Evolutionary conservation across 2,113 vertebrate species (phyloP).

Genomic region (Eptatretus burgeri): DNA sequence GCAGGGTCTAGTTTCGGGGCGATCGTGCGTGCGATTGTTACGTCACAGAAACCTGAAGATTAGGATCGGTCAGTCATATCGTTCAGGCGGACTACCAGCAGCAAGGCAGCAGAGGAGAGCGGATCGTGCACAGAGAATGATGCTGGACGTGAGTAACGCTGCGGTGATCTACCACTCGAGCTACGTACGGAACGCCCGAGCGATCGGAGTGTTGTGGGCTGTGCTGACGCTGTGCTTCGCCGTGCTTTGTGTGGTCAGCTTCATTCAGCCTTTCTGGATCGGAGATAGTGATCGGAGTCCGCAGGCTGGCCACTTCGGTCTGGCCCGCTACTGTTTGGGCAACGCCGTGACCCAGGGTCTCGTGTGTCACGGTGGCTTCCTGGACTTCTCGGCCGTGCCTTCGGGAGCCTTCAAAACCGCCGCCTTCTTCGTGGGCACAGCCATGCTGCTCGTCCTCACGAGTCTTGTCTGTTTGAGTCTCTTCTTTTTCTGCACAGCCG

Average conservation of each 20-base stretch:
- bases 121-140: slow-evolving; percentile 18
- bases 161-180: slow-evolving; percentile 82
- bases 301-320: slow-evolving; percentile 70
- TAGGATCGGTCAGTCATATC: no score
- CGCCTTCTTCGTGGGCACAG: slow-evolving; percentile 84
- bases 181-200: slow-evolving; percentile 61
- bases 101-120: no score
- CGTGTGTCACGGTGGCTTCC: slow-evolving; percentile 56
- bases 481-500: slow-evolving; percentile 84
- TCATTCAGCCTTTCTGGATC: slow-evolving; percentile 93
- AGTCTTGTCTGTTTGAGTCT: slow-evolving; percentile 71
- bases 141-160: slow-evolving; percentile 82
- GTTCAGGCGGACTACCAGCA: no score
- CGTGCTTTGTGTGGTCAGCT: slow-evolving; percentile 89
- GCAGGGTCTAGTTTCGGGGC: no score
- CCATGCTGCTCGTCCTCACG: slow-evolving; percentile 63
- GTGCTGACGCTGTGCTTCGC: slow-evolving; percentile 96
- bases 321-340: slow-evolving; percentile 81
- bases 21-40: no score
- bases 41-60: no score
- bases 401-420: slow-evolving; percentile 87
- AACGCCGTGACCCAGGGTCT: slow-evolving; percentile 27
- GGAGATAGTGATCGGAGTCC: slow-evolving; percentile 78
- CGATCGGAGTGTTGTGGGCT: slow-evolving; percentile 75
- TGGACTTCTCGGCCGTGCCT: slow-evolving; percentile 77